Evolutionary conservation across 2,888 invertebrate species (phyloP).

Genomic region (Lumbricus terrestris): DNA sequence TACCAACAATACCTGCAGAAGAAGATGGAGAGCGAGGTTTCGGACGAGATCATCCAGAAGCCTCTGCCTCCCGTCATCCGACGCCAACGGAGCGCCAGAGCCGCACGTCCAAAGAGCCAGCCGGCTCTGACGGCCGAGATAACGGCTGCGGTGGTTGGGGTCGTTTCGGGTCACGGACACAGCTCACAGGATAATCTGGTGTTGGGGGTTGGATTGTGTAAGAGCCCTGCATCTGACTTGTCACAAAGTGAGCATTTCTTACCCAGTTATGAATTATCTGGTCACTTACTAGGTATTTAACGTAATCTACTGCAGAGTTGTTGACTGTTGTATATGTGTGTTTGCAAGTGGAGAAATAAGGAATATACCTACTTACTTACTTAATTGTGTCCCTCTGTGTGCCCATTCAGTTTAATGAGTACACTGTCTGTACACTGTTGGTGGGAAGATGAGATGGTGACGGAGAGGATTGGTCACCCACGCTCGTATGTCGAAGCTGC

Average conservation of each 20-base stretch:
- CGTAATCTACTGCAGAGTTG: too few relatives aligned
- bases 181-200: conserved; percentile 7
- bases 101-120: conserved; percentile 12
- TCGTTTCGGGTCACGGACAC: neutral
- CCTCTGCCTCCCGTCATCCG: conserved; percentile 20
- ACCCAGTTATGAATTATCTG: neutral
- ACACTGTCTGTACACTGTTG: too few relatives aligned
- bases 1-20: conserved; percentile 89
- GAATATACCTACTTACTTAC: too few relatives aligned
- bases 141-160: neutral
- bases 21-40: conserved; percentile 70
- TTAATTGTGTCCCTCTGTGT: too few relatives aligned
- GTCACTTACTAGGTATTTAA: neutral
- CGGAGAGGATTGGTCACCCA: too few relatives aligned
- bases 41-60: neutral
- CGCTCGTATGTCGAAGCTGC: too few relatives aligned
- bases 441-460: too few relatives aligned
- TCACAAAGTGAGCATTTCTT: neutral
- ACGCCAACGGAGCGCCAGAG: conserved; percentile 11
- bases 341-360: too few relatives aligned
- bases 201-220: neutral
- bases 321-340: too few relatives aligned
- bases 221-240: neutral
- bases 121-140: conserved; percentile 16
- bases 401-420: too few relatives aligned